phyloP scores from a whole-genome alignment of 1,140 invertebrate genomes.

The Drosophila mayri region DNA sequence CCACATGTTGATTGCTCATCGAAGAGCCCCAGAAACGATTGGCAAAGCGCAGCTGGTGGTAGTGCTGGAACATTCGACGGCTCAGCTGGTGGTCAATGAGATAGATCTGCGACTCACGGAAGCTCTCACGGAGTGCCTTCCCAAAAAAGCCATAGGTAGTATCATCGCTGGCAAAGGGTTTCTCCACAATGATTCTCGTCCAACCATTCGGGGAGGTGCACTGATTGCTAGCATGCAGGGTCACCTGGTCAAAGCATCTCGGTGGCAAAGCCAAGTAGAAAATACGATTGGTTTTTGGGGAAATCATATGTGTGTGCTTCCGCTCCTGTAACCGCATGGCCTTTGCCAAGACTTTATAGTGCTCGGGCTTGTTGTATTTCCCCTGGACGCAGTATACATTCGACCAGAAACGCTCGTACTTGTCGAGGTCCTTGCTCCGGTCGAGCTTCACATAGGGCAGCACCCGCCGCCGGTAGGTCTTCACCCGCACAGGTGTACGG shows the following conservation, averaged over 20 bases:
- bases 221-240: constrained; percentile 34
- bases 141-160: constrained; percentile 37
- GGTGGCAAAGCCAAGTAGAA: constrained; percentile 68
- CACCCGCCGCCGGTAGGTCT: constrained; percentile 32
- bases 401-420: constrained; percentile 62
- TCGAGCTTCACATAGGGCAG: constrained; percentile 47
- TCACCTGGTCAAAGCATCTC: constrained; percentile 49
- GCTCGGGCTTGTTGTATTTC: constrained; percentile 39
- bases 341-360: constrained; percentile 22
- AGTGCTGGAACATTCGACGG: constrained; percentile 45
- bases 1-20: constrained; percentile 56
- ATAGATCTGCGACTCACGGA: constrained; percentile 67
- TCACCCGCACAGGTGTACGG: constrained; percentile 32
- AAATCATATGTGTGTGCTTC: constrained; percentile 21
- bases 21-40: constrained; percentile 59
- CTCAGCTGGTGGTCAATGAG: constrained; percentile 67
- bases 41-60: constrained; percentile 42
- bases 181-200: constrained; percentile 62
- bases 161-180: constrained; percentile 64
- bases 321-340: constrained; percentile 43
- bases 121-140: constrained; percentile 39
- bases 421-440: constrained; percentile 31
- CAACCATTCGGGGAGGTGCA: constrained; percentile 52
- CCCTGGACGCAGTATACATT: constrained; percentile 54
- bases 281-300: constrained; percentile 42